Conservation (phyloP, 2,113 vertebrate species). For the Emydura subglobosa region DNA sequence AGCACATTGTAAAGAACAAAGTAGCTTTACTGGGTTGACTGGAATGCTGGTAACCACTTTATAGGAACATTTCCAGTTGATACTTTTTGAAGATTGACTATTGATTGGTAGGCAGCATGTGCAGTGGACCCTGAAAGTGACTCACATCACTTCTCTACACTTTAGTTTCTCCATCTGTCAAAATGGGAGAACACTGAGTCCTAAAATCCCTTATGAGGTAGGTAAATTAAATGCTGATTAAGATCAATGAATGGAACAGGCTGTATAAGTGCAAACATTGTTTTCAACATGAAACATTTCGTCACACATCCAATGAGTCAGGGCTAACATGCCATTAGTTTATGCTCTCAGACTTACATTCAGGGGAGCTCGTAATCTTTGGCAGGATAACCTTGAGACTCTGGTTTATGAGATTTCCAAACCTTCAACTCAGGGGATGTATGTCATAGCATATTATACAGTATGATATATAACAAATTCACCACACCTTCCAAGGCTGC, state of each 20-base stretch:
- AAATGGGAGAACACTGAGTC: not conserved
- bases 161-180: not conserved
- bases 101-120: not conserved
- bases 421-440: rapidly evolving
- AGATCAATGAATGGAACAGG: not conserved
- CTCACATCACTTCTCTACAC: not conserved
- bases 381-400: not conserved
- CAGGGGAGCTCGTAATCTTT: not conserved
- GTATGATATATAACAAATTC: not conserved
- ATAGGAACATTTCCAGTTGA: not conserved
- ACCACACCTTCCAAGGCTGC: not conserved
- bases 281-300: not conserved
- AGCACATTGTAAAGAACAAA: not conserved
- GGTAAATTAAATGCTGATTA: not conserved
- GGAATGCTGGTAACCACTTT: not conserved
- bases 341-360: not conserved
- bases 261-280: not conserved
- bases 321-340: not conserved
- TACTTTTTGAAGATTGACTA: not conserved
- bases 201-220: not conserved
- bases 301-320: not conserved
- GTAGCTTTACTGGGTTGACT: not conserved
- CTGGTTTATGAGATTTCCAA: not conserved
- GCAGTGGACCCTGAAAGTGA: not conserved
- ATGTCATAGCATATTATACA: not conserved